phyloP scores from a whole-genome alignment of 1,140 invertebrate genomes.

The Pachypeltis micranthus region DNA sequence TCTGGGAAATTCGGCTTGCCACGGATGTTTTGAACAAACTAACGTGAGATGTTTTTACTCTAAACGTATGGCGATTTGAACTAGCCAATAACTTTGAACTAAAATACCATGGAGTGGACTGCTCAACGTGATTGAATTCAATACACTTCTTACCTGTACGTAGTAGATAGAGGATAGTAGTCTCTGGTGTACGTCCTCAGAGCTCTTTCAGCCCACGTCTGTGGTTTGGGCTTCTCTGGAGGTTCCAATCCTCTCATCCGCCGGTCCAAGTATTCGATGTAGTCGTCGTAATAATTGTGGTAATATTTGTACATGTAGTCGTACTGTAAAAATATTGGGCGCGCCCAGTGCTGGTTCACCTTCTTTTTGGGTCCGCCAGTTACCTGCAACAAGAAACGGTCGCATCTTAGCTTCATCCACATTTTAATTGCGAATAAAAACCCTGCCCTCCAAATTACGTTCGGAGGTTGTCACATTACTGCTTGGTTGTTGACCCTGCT shows the following conservation, averaged over 20 bases:
- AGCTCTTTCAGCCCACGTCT: conserved; percentile 69
- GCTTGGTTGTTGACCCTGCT: too few relatives aligned
- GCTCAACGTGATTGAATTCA: too few relatives aligned
- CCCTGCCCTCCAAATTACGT: too few relatives aligned
- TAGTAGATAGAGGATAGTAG: neutral
- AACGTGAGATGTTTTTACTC: too few relatives aligned
- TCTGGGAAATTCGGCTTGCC: too few relatives aligned
- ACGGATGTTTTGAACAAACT: too few relatives aligned
- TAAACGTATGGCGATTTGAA: too few relatives aligned
- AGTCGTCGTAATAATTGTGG: conserved; percentile 71
- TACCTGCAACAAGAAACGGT: conserved; percentile 34
- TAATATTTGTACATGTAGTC: conserved; percentile 67
- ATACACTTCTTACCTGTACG: neutral
- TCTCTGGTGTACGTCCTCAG: conserved; percentile 49
- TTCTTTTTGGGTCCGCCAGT: conserved; percentile 31
- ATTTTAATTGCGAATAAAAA: too few relatives aligned
- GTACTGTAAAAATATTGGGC: conserved; percentile 54
- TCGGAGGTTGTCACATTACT: too few relatives aligned
- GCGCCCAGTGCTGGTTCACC: conserved; percentile 30
- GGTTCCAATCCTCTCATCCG: conserved; percentile 51
- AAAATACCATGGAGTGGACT: too few relatives aligned
- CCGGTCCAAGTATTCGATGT: conserved; percentile 67
- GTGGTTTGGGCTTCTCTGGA: conserved; percentile 52
- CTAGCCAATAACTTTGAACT: too few relatives aligned
- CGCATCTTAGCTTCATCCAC: too few relatives aligned